Percentiles rank a stretch among this genome's conserved stretches.
phyloP scores from a whole-genome alignment of 2,888 invertebrate species.

The Cybosia mesomella region DNA sequence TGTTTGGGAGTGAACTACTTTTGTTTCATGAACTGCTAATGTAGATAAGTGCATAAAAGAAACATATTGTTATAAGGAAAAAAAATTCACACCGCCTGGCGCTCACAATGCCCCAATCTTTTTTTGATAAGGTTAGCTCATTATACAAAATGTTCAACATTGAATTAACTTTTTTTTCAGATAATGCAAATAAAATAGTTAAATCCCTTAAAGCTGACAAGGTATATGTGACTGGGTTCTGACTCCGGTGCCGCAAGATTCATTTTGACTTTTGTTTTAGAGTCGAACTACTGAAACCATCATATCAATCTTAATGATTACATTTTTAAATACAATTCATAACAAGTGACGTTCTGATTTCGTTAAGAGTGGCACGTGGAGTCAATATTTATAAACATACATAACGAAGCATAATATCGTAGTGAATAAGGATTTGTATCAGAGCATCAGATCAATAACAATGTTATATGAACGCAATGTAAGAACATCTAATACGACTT shows the following conservation, averaged over 20 bases:
- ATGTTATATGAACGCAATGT: background rate
- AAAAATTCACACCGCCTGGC: no score
- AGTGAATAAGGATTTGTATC: background rate
- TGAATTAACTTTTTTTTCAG: no score
- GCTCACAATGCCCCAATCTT: no score
- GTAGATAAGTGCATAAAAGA: no score
- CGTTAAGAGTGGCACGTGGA: slow-evolving; percentile 3
- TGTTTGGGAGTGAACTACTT: no score
- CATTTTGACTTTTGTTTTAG: background rate
- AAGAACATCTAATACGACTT: background rate
- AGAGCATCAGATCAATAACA: background rate
- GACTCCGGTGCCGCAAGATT: no score
- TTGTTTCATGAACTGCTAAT: no score
- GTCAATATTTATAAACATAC: slow-evolving; percentile 1
- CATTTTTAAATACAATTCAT: background rate
- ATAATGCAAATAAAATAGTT: no score
- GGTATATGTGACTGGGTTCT: no score
- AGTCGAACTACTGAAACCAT: background rate
- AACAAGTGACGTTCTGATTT: background rate
- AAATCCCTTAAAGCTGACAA: no score
- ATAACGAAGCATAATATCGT: background rate
- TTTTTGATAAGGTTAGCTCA: background rate
- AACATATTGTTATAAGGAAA: no score
- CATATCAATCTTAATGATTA: background rate
- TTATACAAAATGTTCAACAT: background rate